Base-by-base conservation (phyloP, 2,888 invertebrate species). In the Mellilla xanthometata region DNA sequence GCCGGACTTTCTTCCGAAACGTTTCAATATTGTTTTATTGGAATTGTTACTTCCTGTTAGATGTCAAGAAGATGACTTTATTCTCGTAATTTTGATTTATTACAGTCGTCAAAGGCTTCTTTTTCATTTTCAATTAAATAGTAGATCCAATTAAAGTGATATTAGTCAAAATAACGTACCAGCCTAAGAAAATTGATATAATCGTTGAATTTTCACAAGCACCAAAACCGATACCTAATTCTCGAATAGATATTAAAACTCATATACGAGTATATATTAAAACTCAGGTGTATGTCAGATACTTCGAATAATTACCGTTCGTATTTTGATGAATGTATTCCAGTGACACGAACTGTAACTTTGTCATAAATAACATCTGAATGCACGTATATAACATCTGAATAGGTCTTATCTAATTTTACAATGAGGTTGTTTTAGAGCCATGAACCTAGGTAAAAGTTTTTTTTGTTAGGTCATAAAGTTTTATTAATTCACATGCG, bases 291-390 rank as follows among this genome's bases (percentile, higher is more conserved):
- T 44, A 29, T 39, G 30, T 49, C 45, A 29, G 51, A 44, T 58
- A 43, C 53, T 56, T 33, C 32, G 49, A 55, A 41, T 42, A 63
- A 65, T 52, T 52, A 45, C 50, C 49, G 56, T 58, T 51, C 33
- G 12, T 12, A 60, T 60, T 50, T 61, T 67, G 60, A 63, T 55
- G 53, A 51, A 66, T 67, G 47, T 39, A 36, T 48, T 52, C 49
- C 41, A 56, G 56, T 58, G 65, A 65, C 58, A 65, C 65, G 43
- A 67, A 52, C 46, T 10, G 9, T 30, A 48, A n/a, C 24, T 56
- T 33, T 39, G 40, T 27, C 10, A 30, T 43, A 30, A 51, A 48
- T 52, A 44, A 33, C 12, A 44, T 47, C 52, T 34, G 7, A 11
- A n/a, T 19, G 12, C 15, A 32, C 8, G 12, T 22, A 9, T 2